Percentiles rank a stretch among this genome's conserved stretches.
phyloP scores from a whole-genome alignment of 2,797 vertebrate genomes.

The Sebastes variabilis region DNA sequence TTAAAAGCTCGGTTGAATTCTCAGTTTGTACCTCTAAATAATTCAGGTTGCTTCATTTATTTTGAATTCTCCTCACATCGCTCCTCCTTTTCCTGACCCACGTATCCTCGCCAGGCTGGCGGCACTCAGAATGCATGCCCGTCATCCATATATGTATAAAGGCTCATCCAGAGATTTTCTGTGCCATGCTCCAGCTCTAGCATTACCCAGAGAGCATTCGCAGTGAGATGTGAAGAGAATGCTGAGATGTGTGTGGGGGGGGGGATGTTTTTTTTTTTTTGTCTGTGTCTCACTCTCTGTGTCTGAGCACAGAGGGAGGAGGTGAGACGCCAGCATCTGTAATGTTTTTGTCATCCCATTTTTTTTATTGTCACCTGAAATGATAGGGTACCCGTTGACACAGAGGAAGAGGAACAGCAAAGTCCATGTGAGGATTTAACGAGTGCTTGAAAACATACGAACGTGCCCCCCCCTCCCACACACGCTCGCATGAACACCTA shows the following conservation, averaged over 20 bases:
- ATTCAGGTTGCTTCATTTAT: slow-evolving; percentile 81
- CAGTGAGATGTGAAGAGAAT: slow-evolving; percentile 74
- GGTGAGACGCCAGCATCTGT: slow-evolving; percentile 32
- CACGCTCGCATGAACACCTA: slow-evolving; percentile 5
- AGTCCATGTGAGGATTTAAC: slow-evolving; percentile 47
- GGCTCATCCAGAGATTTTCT: slow-evolving; percentile 67
- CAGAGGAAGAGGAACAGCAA: slow-evolving; percentile 3
- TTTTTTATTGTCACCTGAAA: slow-evolving; percentile 58
- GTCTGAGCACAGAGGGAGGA: slow-evolving; percentile 35
- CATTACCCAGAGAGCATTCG: slow-evolving; percentile 60
- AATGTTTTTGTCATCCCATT: slow-evolving; percentile 36
- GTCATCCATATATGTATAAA: slow-evolving; percentile 80
- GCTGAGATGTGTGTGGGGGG: slow-evolving; percentile 47
- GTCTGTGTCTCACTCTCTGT: slow-evolving; percentile 29
- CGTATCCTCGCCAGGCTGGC: slow-evolving; percentile 51
- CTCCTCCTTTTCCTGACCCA: slow-evolving; percentile 58
- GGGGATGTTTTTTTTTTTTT: slow-evolving; percentile 10
- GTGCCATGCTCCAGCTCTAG: slow-evolving; percentile 54
- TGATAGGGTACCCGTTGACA: slow-evolving; percentile 24
- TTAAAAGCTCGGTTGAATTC: slow-evolving; percentile 79
- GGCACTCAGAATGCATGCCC: slow-evolving; percentile 69
- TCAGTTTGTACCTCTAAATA: slow-evolving; percentile 85
- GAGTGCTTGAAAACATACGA: slow-evolving; percentile 8
- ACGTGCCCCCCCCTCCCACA: not conserved
- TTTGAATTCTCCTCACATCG: slow-evolving; percentile 75